These are phyloP conservation scores for Apis dorsata DNA, from an alignment of 1,140 invertebrate genomes.

Conservation along the genomic window DNA sequence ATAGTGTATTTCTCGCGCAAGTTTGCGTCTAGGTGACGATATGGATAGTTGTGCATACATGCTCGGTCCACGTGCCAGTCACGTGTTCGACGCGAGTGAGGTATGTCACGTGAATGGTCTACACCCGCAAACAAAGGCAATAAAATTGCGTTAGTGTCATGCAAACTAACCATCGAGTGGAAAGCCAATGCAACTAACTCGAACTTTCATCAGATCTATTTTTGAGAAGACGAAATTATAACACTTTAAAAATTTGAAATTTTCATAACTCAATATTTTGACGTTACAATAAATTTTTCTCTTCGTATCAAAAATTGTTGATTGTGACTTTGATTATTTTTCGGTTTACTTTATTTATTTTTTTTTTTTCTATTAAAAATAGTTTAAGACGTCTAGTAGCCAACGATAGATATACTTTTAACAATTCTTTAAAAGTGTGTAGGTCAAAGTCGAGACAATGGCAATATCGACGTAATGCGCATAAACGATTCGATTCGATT, in stretches of 20 bases:
- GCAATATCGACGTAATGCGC: background rate
- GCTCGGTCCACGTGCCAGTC: slow-evolving; percentile 65
- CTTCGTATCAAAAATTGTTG: too few species aligned
- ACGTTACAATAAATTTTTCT: too few species aligned
- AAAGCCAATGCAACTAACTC: slow-evolving; percentile 30
- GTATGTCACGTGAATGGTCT: slow-evolving; percentile 57
- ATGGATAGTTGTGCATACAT: slow-evolving; percentile 50
- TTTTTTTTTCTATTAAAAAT: background rate
- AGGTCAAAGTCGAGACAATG: slow-evolving; percentile 23
- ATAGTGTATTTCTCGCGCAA: slow-evolving; percentile 6
- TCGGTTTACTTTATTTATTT: background rate
- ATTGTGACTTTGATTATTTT: background rate
- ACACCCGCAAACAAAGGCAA: slow-evolving; percentile 59
- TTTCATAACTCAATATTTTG: too few species aligned
- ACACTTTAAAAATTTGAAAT: too few species aligned
- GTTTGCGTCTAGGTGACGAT: slow-evolving; percentile 7
- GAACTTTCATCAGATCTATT: background rate
- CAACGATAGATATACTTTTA: background rate
- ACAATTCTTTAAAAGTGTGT: background rate
- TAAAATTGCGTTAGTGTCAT: slow-evolving; percentile 65
- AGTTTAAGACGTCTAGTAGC: background rate
- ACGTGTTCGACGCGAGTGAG: slow-evolving; percentile 66
- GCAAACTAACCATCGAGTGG: background rate
- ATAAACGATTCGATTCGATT: background rate
- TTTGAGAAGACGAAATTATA: too few species aligned